These are phyloP conservation scores for Climacteris rufus DNA, from an alignment of 2,113 vertebrate species.

Conservation along the genomic window DNA sequence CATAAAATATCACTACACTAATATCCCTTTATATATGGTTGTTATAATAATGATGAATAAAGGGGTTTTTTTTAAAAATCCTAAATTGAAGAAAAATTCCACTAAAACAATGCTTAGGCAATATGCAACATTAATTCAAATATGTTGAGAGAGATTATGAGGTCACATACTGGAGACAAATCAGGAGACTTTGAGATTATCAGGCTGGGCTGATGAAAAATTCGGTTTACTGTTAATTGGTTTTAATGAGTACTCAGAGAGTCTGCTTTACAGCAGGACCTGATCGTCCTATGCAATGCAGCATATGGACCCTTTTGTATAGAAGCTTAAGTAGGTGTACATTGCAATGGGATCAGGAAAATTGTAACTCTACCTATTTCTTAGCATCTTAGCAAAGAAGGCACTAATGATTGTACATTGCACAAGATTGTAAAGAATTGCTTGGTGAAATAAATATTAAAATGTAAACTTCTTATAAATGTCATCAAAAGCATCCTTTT, in stretches of 20 bases:
- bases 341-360: background rate
- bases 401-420: background rate
- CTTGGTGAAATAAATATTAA: background rate
- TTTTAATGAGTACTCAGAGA: background rate
- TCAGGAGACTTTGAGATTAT: slow-evolving; percentile 6
- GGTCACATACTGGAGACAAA: slow-evolving; percentile 2
- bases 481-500: background rate
- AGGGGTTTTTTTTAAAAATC: background rate
- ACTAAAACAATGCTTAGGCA: background rate
- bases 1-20: background rate
- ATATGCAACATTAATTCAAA: slow-evolving; percentile 2
- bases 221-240: background rate
- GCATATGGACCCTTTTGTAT: background rate
- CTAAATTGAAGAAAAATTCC: background rate
- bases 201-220: background rate
- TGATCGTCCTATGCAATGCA: background rate
- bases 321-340: background rate
- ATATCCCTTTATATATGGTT: background rate
- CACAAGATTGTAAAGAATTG: background rate
- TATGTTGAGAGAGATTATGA: background rate
- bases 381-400: background rate
- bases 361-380: background rate
- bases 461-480: background rate
- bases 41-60: background rate
- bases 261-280: background rate